These are phyloP conservation scores for Calliopum simillimum DNA, from an alignment of 2,888 invertebrate genomes.

Conservation along the genomic window DNA sequence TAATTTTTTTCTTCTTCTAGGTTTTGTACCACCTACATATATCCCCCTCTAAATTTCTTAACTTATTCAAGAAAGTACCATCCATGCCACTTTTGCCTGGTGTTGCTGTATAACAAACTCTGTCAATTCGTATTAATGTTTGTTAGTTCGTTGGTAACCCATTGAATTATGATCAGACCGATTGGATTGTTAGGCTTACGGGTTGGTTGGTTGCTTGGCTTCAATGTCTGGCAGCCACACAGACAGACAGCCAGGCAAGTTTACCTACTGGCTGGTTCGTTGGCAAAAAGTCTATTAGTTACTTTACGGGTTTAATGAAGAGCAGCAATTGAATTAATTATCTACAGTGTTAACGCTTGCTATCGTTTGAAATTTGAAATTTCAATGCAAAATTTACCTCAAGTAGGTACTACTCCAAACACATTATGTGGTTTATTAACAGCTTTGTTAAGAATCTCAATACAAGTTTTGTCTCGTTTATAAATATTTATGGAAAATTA, in stretches of 20 bases:
- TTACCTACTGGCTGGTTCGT: no score
- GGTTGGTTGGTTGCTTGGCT: not conserved
- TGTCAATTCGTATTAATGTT: slow-evolving; percentile 9
- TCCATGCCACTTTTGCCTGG: no score
- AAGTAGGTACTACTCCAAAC: no score
- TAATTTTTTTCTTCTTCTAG: not conserved
- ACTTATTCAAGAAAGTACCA: no score
- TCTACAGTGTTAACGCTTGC: slow-evolving; percentile 1
- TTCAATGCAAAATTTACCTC: no score
- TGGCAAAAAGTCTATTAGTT: not conserved
- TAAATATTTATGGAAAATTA: no score
- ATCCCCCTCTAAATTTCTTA: not conserved
- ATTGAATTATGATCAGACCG: slow-evolving; percentile 20
- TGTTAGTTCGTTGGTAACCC: not conserved
- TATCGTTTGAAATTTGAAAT: no score
- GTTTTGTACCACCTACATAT: not conserved
- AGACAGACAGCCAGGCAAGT: no score
- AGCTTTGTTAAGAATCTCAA: no score
- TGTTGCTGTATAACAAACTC: not conserved
- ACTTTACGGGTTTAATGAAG: slow-evolving; percentile 8
- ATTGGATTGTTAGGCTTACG: not conserved
- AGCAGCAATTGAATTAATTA: slow-evolving; percentile 8
- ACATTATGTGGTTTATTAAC: no score
- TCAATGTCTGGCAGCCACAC: not conserved
- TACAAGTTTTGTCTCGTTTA: no score